Base-by-base conservation (phyloP, 2,797 vertebrate genomes). In the Pipistrellus kuhlii region DNA sequence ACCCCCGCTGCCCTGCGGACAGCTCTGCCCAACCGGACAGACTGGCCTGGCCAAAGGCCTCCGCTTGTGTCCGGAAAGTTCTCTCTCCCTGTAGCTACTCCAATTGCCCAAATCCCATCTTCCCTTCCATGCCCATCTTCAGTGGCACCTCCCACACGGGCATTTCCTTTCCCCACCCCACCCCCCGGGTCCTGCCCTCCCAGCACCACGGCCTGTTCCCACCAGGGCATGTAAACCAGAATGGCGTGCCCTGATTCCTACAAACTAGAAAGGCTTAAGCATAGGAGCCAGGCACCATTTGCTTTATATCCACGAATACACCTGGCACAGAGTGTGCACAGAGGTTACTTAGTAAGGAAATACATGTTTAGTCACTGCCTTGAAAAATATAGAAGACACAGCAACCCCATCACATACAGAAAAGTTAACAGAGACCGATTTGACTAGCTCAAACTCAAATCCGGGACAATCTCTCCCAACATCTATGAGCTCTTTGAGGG, bases 391-490 rank as follows among this genome's bases (percentile, higher is more conserved):
- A 69, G 44, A 72, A 94, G 78, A 94, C 59, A 73, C 0, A 35
- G 23, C 23, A 88, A 32, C 85, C 35, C 1, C 11, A 35, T 66
- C 85, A 75, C 53, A 91, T 35, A 38, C 25, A 20, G 69, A 89
- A 80, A 66, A 83, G 32, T 73, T 93, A 93, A 87, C 85, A 92
- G 27, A 84, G 23, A 93, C 48, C 27, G 62, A 23, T 21, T 59
- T 72, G 71, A 83, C 59, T 55, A 76, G 12, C 41, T 78, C 87
- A 73, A 93, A 68, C 11, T 48, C 17, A 95, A 87, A 93, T 89
- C 3, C 41, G 68, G 64, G 44, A 86, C 44, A 78, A 82, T 93
- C 41, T 66, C 20, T 68, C 32, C 9, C 20, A 88, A 0, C 81
- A 32, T 32, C 51, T 85, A 32, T 10, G 38, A 72, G 38, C 6